phyloP scores from a whole-genome alignment of 2,797 vertebrate genomes.

The Eutrigla gurnardus region DNA sequence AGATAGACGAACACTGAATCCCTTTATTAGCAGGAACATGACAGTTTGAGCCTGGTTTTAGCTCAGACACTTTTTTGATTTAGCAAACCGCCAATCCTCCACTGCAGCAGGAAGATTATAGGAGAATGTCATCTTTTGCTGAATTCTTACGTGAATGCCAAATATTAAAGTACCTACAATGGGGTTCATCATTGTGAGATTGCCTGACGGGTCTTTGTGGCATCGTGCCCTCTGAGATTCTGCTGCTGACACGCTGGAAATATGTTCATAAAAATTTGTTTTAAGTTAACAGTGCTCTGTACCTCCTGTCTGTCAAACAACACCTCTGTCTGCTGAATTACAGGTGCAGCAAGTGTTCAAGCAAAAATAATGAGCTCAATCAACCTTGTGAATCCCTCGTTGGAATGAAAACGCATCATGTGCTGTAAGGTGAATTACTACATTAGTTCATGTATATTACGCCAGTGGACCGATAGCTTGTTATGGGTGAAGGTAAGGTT shows the following conservation, averaged over 20 bases:
- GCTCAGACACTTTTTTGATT: slow-evolving; percentile 68
- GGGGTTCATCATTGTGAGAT: slow-evolving; percentile 62
- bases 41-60: slow-evolving; percentile 69
- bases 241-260: slow-evolving; percentile 50
- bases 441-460: slow-evolving; percentile 60
- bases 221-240: slow-evolving; percentile 53
- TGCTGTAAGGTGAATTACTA: slow-evolving; percentile 68
- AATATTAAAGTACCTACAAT: slow-evolving; percentile 73
- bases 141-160: slow-evolving; percentile 69
- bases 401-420: slow-evolving; percentile 61
- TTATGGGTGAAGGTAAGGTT: slow-evolving; percentile 70
- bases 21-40: slow-evolving; percentile 67
- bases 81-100: slow-evolving; percentile 59
- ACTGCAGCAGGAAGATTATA: slow-evolving; percentile 65
- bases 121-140: slow-evolving; percentile 66
- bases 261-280: slow-evolving; percentile 51
- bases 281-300: slow-evolving; percentile 33
- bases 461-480: slow-evolving; percentile 42
- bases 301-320: slow-evolving; percentile 33
- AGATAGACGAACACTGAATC: slow-evolving; percentile 36
- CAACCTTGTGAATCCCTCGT: slow-evolving; percentile 22
- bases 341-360: slow-evolving; percentile 42
- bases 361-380: slow-evolving; percentile 58
- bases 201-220: slow-evolving; percentile 63
- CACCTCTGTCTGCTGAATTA: slow-evolving; percentile 30